Percentiles rank a stretch among this genome's conserved stretches.
These are phyloP conservation scores for Marisa cornuarietis DNA, from an alignment of 1,140 invertebrate species.

Conservation along the genomic window DNA sequence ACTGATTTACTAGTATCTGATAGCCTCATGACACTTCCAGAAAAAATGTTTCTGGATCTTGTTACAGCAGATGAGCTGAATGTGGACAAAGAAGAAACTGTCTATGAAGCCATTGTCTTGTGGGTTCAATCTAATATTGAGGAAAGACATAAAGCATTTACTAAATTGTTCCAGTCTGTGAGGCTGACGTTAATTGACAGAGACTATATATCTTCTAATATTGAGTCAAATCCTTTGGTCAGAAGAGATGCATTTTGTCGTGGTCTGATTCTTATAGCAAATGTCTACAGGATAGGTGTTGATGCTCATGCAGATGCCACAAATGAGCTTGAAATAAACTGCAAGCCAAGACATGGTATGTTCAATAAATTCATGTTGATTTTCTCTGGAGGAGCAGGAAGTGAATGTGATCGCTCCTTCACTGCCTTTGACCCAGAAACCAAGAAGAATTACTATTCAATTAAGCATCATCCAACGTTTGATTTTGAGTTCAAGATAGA, in stretches of 20 bases:
- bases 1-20: constrained; percentile 33
- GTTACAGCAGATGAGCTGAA: constrained; percentile 49
- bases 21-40: constrained; percentile 31
- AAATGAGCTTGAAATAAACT: constrained; percentile 21
- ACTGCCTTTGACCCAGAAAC: constrained; percentile 54
- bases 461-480: constrained; percentile 53
- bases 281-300: constrained; percentile 31
- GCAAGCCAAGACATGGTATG: constrained; percentile 50
- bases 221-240: constrained; percentile 31
- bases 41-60: constrained; percentile 34
- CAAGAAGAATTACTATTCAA: constrained; percentile 44
- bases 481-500: constrained; percentile 56
- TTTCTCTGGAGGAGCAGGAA: constrained; percentile 49
- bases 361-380: constrained; percentile 48
- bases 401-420: constrained; percentile 37
- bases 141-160: constrained; percentile 34
- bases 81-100: constrained; percentile 49
- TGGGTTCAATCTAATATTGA: constrained; percentile 47
- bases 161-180: constrained; percentile 42
- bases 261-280: constrained; percentile 27
- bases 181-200: constrained; percentile 43
- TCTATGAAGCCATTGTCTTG: constrained; percentile 47
- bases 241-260: constrained; percentile 35
- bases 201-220: constrained; percentile 32
- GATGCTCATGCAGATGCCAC: constrained; percentile 8